A percentile compares a stretch with the other conserved stretches of the same genome.
These are phyloP conservation scores for Gallinago stenura DNA, from an alignment of 2,797 vertebrate species.

Conservation along the genomic window DNA sequence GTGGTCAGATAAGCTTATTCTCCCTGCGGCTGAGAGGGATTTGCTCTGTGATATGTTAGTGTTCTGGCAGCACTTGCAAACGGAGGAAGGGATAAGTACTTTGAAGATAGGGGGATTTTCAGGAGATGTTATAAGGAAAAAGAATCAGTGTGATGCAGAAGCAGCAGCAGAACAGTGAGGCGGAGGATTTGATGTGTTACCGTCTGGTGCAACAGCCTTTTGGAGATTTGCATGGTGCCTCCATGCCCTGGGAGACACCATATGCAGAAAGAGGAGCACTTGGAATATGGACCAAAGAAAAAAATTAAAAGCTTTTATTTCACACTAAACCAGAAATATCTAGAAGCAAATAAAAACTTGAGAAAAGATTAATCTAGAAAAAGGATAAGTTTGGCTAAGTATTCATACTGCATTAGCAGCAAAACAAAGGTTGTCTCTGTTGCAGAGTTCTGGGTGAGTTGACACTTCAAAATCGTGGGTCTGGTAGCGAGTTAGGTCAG, in stretches of 20 bases:
- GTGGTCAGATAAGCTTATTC: conserved; percentile 49
- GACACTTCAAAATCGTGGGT: background rate
- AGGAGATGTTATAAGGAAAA: background rate
- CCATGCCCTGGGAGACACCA: background rate
- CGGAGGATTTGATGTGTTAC: background rate
- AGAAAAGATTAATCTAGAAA: background rate
- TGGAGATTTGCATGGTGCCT: background rate
- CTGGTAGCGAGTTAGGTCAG: background rate
- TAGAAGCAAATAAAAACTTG: background rate
- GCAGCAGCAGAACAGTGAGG: background rate
- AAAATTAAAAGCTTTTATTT: background rate
- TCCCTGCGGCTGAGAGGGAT: conserved; percentile 56
- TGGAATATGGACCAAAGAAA: background rate
- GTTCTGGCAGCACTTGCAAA: conserved; percentile 15
- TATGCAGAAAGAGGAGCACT: background rate
- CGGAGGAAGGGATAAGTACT: conserved; percentile 10
- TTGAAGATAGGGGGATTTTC: conserved; percentile 9
- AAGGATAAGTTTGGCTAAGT: background rate
- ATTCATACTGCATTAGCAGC: background rate
- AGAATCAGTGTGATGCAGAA: background rate
- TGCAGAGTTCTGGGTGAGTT: background rate
- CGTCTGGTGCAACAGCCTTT: background rate
- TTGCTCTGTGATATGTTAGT: conserved; percentile 42
- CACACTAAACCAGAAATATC: background rate
- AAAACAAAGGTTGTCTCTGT: background rate